phyloP scores from a whole-genome alignment of 2,113 vertebrate genomes.

The Ifrita kowaldi region DNA sequence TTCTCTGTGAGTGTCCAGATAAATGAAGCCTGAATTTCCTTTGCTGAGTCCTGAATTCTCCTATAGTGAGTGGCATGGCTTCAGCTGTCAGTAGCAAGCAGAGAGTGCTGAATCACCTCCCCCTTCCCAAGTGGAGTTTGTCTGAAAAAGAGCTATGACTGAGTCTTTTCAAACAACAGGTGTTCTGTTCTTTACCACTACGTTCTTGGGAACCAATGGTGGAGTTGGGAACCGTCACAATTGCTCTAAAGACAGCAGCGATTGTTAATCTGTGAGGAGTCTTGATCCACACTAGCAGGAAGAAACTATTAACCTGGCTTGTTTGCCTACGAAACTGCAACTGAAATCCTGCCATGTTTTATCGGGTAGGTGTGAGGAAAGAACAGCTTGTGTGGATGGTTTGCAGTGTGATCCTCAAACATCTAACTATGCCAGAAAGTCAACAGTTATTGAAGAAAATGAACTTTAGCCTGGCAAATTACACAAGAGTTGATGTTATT shows the following conservation, averaged over 20 bases:
- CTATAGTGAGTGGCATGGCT: fast-evolving
- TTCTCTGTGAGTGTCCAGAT: neutral
- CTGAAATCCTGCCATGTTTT: neutral
- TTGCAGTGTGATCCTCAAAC: neutral
- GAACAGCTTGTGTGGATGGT: neutral
- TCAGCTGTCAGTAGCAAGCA: neutral
- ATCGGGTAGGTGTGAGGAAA: neutral
- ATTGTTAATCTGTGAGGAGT: neutral
- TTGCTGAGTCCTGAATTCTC: neutral
- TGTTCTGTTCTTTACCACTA: neutral
- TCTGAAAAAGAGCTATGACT: neutral
- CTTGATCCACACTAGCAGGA: neutral
- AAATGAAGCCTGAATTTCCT: neutral
- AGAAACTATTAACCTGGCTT: neutral
- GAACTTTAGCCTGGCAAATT: neutral
- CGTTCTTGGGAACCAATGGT: fast-evolving
- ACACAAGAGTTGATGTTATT: neutral
- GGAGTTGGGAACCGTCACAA: neutral
- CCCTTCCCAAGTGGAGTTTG: neutral
- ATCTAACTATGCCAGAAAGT: neutral
- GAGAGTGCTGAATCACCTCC: neutral
- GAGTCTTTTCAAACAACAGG: neutral
- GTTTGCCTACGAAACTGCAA: neutral
- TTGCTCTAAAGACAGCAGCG: neutral
- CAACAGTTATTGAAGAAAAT: neutral